A percentile compares a stretch with the other conserved stretches of the same genome.
phyloP scores from a whole-genome alignment of 2,888 invertebrate genomes.

The Heliconius cydno region DNA sequence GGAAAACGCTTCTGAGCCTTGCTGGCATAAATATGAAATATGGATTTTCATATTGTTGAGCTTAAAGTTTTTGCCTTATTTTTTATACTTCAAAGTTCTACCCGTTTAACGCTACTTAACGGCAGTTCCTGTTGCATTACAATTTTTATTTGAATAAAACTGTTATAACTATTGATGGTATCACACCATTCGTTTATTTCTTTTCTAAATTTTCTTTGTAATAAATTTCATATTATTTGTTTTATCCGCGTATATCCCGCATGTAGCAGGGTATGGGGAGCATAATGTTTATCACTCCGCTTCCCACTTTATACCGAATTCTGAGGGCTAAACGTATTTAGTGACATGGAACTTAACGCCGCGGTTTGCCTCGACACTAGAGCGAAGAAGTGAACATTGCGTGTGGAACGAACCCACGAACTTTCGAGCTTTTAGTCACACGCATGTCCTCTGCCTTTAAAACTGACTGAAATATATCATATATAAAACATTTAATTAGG shows the following conservation, averaged over 20 bases:
- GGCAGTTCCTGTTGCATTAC: constrained; percentile 26
- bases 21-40: constrained; percentile 39
- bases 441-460: too few relatives aligned
- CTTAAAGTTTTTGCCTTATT: constrained; percentile 33
- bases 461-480: not conserved
- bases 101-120: constrained; percentile 31
- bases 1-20: constrained; percentile 46
- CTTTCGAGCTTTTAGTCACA: too few relatives aligned
- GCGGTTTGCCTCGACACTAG: too few relatives aligned
- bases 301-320: too few relatives aligned
- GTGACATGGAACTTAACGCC: too few relatives aligned
- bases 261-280: too few relatives aligned
- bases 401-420: too few relatives aligned
- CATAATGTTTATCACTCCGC: too few relatives aligned
- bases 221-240: not conserved
- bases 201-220: not conserved
- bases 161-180: constrained; percentile 8
- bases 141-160: constrained; percentile 29
- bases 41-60: constrained; percentile 38
- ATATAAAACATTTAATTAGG: constrained; percentile 1
- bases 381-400: too few relatives aligned
- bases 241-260: too few relatives aligned
- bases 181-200: not conserved
- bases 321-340: too few relatives aligned
- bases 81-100: constrained; percentile 29